A percentile compares a stretch with the other conserved stretches of the same genome.
Conservation (phyloP, 23 tunicate species). For the Trididemnum miniatum region DNA sequence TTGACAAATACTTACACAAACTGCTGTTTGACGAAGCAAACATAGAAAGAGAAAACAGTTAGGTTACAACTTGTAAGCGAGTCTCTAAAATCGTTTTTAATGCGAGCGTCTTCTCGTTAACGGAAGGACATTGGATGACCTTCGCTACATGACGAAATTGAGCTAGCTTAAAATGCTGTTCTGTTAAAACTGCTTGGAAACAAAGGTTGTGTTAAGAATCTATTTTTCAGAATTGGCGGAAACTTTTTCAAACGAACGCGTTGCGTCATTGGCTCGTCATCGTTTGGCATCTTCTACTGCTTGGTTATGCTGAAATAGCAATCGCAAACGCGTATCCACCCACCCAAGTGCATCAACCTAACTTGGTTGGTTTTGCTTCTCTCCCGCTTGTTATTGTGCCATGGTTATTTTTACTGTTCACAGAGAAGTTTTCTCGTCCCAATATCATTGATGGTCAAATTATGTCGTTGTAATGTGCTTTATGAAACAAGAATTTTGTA, state of each 20-base stretch:
- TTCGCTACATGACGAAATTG: too few relatives aligned
- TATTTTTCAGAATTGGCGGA: constrained; percentile 4
- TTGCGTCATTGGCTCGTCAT: constrained; percentile 3
- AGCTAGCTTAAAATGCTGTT: background rate
- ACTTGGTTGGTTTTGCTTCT: background rate
- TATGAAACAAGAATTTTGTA: too few relatives aligned
- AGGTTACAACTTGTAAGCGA: too few relatives aligned
- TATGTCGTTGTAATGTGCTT: too few relatives aligned
- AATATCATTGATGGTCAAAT: background rate
- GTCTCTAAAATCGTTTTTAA: too few relatives aligned
- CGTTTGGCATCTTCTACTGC: background rate
- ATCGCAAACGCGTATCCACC: constrained; percentile 6
- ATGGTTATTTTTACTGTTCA: background rate
- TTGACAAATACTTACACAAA: too few relatives aligned
- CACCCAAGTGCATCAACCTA: background rate
- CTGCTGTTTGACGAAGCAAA: too few relatives aligned
- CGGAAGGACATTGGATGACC: too few relatives aligned
- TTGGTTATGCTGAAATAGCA: constrained; percentile 2
- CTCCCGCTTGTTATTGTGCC: background rate
- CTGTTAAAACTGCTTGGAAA: too few relatives aligned
- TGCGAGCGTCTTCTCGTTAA: too few relatives aligned
- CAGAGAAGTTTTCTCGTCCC: background rate
- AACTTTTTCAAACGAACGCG: background rate
- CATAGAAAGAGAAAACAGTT: too few relatives aligned
- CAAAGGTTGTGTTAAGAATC: too few relatives aligned